phyloP scores from a whole-genome alignment of 1,140 invertebrate species.

The Drosophila kikkawai region DNA sequence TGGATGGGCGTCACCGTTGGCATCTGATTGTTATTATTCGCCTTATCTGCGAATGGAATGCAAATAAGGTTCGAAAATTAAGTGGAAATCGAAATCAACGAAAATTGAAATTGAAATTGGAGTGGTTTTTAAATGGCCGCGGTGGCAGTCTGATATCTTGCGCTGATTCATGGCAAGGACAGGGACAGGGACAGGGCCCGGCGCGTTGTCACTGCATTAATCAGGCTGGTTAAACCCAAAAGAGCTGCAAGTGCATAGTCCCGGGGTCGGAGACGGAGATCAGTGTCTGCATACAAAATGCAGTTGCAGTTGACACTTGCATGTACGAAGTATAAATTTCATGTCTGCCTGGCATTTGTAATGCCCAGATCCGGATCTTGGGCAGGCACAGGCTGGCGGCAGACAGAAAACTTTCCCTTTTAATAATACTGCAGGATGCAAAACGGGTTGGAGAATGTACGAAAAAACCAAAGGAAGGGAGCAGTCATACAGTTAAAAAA shows the following conservation, averaged over 20 bases:
- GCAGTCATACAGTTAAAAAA: constrained; percentile 18
- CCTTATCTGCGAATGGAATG: constrained; percentile 58
- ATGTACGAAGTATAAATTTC: constrained; percentile 56
- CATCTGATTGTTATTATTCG: constrained; percentile 65
- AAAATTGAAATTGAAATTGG: constrained; percentile 27
- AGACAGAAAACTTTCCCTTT: constrained; percentile 66
- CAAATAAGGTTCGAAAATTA: constrained; percentile 40
- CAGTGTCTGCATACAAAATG: constrained; percentile 66
- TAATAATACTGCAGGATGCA: constrained; percentile 46
- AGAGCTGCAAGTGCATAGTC: constrained; percentile 47
- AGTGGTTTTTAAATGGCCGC: constrained; percentile 34
- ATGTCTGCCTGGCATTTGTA: constrained; percentile 72
- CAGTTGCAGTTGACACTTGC: constrained; percentile 61
- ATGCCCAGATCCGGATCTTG: constrained; percentile 66
- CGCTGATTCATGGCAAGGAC: constrained; percentile 54
- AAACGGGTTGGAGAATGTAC: constrained; percentile 50
- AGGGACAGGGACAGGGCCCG: constrained; percentile 16
- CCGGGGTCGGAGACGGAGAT: not conserved
- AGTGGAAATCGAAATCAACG: constrained; percentile 21
- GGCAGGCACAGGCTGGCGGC: constrained; percentile 1
- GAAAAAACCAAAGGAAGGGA: constrained; percentile 21
- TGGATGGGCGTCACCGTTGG: constrained; percentile 91
- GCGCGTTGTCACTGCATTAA: constrained; percentile 56
- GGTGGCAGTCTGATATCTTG: constrained; percentile 34
- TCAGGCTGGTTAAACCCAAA: constrained; percentile 57